Percentiles rank a stretch among this genome's conserved stretches.
phyloP scores from a whole-genome alignment of 2,113 vertebrate genomes.

The Galeopterus variegatus region DNA sequence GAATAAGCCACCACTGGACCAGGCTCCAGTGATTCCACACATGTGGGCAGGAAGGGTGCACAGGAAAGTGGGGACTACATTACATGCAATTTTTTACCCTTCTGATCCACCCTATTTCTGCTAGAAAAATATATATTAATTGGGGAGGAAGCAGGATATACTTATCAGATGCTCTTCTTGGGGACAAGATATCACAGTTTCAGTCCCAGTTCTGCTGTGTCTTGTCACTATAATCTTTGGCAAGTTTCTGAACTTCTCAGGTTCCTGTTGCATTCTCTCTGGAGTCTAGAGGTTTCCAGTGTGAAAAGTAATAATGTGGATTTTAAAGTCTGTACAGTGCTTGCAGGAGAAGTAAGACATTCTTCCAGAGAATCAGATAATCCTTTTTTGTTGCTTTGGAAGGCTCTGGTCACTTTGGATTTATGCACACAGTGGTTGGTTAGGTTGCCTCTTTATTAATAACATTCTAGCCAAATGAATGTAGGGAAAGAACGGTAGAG shows the following conservation, averaged over 20 bases:
- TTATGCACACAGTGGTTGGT: fast-evolving
- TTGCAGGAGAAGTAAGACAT: neutral
- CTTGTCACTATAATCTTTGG: neutral
- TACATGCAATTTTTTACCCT: neutral
- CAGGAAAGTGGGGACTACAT: neutral
- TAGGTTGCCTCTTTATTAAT: neutral
- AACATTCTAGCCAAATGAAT: neutral
- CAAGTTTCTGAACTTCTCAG: neutral
- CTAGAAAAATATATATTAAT: neutral
- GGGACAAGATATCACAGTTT: neutral
- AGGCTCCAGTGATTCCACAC: neutral
- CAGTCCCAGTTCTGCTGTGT: neutral
- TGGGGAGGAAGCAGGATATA: neutral
- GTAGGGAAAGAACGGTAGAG: neutral
- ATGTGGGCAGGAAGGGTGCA: neutral
- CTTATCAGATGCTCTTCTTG: neutral
- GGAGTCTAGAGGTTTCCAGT: neutral
- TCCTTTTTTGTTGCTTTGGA: neutral
- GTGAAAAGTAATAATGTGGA: neutral
- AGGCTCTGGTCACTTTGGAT: neutral
- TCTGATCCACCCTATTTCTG: neutral
- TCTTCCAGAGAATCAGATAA: neutral
- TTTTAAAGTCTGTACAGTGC: neutral
- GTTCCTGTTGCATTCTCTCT: neutral
- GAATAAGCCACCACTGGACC: conserved; percentile 29